Percentiles rank a stretch among this genome's conserved stretches.
Evolutionary conservation across 2,113 vertebrate genomes (phyloP).

Genomic region (Nipponia nippon): DNA sequence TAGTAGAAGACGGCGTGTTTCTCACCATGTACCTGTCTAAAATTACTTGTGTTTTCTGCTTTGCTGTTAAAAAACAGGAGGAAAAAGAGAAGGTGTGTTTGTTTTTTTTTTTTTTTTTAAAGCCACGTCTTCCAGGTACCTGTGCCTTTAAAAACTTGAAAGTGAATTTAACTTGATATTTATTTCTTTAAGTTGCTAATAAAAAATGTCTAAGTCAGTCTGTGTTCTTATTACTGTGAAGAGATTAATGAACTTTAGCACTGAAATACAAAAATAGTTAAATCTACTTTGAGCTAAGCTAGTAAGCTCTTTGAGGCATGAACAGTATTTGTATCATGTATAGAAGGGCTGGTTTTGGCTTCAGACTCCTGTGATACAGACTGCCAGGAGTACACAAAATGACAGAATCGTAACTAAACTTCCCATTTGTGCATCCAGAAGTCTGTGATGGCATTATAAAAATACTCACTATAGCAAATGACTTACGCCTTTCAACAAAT

Average conservation of each 20-base stretch:
- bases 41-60: neutral
- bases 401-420: neutral
- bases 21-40: neutral
- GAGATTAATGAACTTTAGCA: neutral
- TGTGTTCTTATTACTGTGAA: neutral
- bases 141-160: neutral
- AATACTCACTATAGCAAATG: neutral
- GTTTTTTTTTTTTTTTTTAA: neutral
- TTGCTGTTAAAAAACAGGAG: neutral
- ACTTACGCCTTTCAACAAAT: neutral
- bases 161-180: neutral
- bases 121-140: neutral
- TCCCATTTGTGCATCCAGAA: neutral
- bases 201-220: neutral
- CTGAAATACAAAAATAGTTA: constrained; percentile 31
- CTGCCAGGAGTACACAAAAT: neutral
- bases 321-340: neutral
- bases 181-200: neutral
- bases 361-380: neutral
- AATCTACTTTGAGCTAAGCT: constrained; percentile 31
- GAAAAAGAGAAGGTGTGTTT: neutral
- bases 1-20: neutral
- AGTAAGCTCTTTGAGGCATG: neutral
- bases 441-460: neutral
- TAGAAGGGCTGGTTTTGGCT: neutral